Base-by-base conservation (phyloP, 2,797 vertebrate species). In the Varecia variegata region DNA sequence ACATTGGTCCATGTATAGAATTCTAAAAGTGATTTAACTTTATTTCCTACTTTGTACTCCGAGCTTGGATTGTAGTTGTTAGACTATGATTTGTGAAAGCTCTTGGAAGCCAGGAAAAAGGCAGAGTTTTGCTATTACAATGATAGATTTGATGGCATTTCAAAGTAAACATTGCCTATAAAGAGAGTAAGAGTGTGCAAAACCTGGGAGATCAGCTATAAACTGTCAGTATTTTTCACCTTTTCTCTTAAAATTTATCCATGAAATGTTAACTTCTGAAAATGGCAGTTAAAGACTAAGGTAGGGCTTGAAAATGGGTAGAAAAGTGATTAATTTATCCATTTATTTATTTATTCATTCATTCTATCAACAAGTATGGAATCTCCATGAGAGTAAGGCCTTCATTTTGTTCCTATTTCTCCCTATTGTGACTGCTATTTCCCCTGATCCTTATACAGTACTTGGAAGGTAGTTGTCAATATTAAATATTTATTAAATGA, bases 61-160 rank as follows among this genome's bases (percentile, higher is more conserved):
- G 62, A 96, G 7, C 18, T 91, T 93, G 47, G 71, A 82, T 77
- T 92, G 71, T 74, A 84, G 35, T 71, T 84, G 14, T 82, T 96
- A 88, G n/a, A 77, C 62, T 83, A 58, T 85, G 88, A 95, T 97
- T 96, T 95, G 76, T 92, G 76, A 96, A 94, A 94, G 71, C 91
- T 9, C 60, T 96, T 85, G n/a, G 54, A 85, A 85, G 15, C 32
- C 38, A 92, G 30, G 56, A 80, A 50, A 56, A 82, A 74, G 45
- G 38, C 77, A 58, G 47, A 67, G 18, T 80, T 93, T 92, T 88
- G 73, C 84, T 93, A 58, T 94, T 85, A 88, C 7, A 65, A 10
- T 89, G 86, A 87, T 81, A 90, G 47, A 94, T 92, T 84, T 73
- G 12, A 89, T 92, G 87, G 23, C 67, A 90, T 95, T 90, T 95